Percentiles rank a stretch among this genome's conserved stretches.
Evolutionary conservation across 2,113 vertebrate species (phyloP).

Genomic region (Glareola pratincola): DNA sequence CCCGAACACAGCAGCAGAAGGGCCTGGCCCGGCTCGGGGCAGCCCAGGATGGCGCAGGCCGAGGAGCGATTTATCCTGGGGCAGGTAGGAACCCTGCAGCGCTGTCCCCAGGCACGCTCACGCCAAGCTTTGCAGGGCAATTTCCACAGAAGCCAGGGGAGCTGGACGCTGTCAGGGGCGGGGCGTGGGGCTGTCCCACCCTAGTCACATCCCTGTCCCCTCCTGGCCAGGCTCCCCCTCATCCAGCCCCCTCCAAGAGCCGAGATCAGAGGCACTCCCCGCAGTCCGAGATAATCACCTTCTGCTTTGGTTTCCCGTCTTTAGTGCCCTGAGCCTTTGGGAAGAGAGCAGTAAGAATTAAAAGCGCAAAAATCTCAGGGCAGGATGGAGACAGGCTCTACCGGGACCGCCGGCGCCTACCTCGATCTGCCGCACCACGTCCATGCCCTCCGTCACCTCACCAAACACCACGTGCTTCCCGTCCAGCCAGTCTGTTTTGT

Average conservation of each 20-base stretch:
- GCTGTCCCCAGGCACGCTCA: neutral
- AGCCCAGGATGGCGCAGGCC: rapidly evolving
- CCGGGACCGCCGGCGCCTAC: neutral
- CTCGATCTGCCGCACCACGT: slow-evolving; percentile 88
- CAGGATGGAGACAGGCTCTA: rapidly evolving
- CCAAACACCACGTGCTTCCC: slow-evolving; percentile 96
- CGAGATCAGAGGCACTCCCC: slow-evolving; percentile 83
- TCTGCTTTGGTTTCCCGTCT: slow-evolving; percentile 92
- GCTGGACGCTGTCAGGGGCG: neutral
- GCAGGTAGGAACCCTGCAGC: rapidly evolving
- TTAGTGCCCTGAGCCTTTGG: slow-evolving; percentile 90
- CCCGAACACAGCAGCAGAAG: neutral
- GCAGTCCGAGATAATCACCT: slow-evolving; percentile 93
- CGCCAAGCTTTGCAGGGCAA: neutral
- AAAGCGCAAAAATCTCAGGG: rapidly evolving
- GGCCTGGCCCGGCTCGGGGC: neutral
- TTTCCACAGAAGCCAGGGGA: rapidly evolving
- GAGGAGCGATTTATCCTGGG: rapidly evolving
- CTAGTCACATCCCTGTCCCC: rapidly evolving
- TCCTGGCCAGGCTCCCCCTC: neutral
- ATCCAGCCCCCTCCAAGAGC: rapidly evolving
- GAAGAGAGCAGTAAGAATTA: neutral
- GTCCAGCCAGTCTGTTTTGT: slow-evolving; percentile 93
- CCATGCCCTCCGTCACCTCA: slow-evolving; percentile 92
- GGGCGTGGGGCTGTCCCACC: rapidly evolving